Evolutionary conservation across 2,797 vertebrate genomes (phyloP), one percentile per base, ranked within the genome.

Genomic region (Pangasius sanitwongsei): DNA sequence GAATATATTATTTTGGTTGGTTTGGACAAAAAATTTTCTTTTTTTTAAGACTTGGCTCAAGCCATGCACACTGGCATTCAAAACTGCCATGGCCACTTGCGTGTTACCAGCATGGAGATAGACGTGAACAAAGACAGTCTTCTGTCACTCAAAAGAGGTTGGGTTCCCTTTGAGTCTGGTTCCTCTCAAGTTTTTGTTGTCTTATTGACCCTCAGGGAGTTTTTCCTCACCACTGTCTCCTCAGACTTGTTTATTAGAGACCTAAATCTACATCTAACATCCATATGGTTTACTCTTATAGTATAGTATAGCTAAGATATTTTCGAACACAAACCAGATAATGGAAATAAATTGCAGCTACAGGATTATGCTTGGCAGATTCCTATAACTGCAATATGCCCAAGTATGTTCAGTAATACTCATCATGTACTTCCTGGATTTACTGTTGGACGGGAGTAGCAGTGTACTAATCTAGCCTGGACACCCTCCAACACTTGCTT

Each of bases 361-460:
- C 25, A 11, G 6, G 59, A 28, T 83, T 63, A 65, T 28, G 82
- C 59, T 48, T 48, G 57, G 37, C 59, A 61, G 80, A 44, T 63
- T 63, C 80, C 11, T 82, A 37, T 20, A 82, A 59, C 55, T 41
- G 20, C 55, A 59, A 59, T 41, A 59, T 41, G 55, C 28, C 81
- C 20, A 61, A 48, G 61, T 48, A n/a, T 83, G 59, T 83, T 44
- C 37, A 44, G 37, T 63, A 57, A 57, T 57, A 81, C 28, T 34
- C 78, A 37, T 83, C 81, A 28, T 83, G 34, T 83, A 44, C 57
- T 15, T 44, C 13, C 23, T 48, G 81, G 65, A 85, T 85, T 70
- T 85, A 85, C 31, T 50, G 63, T 85, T 70, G 83, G 25, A 83
- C 18, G 59, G 59, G 59, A 83, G 63, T 55, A 55, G 37, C 78